Base-by-base conservation (phyloP, 2,888 invertebrate genomes). In the Rhogogaster chlorosoma region DNA sequence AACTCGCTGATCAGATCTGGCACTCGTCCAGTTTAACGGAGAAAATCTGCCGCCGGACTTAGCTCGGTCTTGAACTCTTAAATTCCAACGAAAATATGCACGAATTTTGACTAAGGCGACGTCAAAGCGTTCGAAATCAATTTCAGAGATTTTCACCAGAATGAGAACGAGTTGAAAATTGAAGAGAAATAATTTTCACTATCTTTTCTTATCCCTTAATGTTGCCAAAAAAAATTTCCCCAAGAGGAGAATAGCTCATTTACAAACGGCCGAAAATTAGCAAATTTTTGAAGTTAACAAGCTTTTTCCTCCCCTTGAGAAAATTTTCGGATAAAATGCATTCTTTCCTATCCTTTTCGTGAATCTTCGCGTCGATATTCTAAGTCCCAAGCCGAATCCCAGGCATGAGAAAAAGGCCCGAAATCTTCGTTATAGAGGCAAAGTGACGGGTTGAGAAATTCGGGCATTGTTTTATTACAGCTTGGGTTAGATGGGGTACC, bases 21-120 rank as follows among this genome's bases (percentile, higher is more conserved):
- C 89, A 84, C 75, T 80, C 84, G 78, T 87, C 89, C 89, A 89
- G 87, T 87, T 87, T 85, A 86, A 4, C 22, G 18, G 71, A n/a
- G n/a, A 22, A 22, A 73, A 42, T 73, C 26, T 12, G 12, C 15
- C 22, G 12, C 22, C 71, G 12, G 38, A 73, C 38, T 71, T 29
- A 67, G 29, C 67, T 26, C 26, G 67, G 26, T 18, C 67, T 67
- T 67, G 32, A 32, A 12, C 18, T 32, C 26, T 32, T 32, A 15
- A 61, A 61, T 61, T 61, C 22, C 22, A 61, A 61, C 26, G 12
- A 26, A 10, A 61, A 26, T 61, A 53, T n/a, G 53, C n/a, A 2
- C 6, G 42, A 12, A 45, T 45, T 0, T 36, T 36, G 4, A 1
- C 36, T 5, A 36, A 36, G 5, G 36, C n/a, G n/a, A n/a, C n/a